Conservation (phyloP, 2,888 invertebrate species). For the Aleiodes leptofemur region DNA sequence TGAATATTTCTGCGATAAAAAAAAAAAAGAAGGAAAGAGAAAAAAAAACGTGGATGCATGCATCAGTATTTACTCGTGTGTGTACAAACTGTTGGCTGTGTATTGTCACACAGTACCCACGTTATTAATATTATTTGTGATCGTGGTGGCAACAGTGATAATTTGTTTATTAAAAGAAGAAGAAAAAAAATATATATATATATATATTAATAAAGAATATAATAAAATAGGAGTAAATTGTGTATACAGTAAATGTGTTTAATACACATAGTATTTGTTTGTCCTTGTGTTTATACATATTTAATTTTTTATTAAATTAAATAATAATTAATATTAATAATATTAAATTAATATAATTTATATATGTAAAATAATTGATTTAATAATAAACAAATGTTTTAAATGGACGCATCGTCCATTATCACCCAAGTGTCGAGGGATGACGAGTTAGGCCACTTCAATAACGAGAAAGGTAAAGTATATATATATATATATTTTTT, state of each 20-base stretch:
- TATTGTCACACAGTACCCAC: slow-evolving; percentile 38
- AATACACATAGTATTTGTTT: slow-evolving; percentile 17
- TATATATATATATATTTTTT: not conserved
- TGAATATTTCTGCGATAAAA: not conserved
- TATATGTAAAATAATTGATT: slow-evolving; percentile 69
- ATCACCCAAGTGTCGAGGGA: slow-evolving; percentile 98
- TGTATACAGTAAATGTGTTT: slow-evolving; percentile 43
- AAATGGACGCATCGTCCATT: slow-evolving; percentile 99
- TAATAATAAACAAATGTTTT: slow-evolving; percentile 80
- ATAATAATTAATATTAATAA: too few species aligned
- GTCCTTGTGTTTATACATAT: slow-evolving; percentile 44
- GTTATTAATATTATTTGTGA: slow-evolving; percentile 44
- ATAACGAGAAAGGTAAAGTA: slow-evolving; percentile 91
- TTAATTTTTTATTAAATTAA: slow-evolving; percentile 46
- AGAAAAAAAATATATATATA: too few species aligned
- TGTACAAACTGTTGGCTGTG: slow-evolving; percentile 41
- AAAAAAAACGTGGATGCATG: slow-evolving; percentile 8
- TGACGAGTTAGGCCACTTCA: slow-evolving; percentile 90
- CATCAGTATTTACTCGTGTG: slow-evolving; percentile 31
- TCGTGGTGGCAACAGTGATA: slow-evolving; percentile 40
- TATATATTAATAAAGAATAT: not conserved
- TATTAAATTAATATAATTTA: too few species aligned
- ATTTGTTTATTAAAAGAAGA: not conserved
- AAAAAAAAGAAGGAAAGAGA: not conserved
- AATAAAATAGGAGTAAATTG: slow-evolving; percentile 42